phyloP scores from a whole-genome alignment of 1,140 invertebrate species.

The Meloidogyne floridensis region DNA sequence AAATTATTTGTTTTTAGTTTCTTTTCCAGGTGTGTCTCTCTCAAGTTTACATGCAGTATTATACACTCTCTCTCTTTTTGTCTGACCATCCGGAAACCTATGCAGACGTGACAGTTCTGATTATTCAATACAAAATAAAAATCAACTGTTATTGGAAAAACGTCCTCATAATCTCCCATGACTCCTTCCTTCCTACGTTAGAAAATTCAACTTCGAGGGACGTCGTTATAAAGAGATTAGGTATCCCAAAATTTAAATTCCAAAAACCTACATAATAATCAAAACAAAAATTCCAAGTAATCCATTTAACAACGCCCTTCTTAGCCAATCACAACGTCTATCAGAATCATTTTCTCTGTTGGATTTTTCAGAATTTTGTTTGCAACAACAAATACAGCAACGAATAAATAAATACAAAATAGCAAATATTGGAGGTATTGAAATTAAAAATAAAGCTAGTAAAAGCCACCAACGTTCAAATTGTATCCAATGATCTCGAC shows the following conservation, averaged over 20 bases:
- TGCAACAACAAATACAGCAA: slow-evolving; percentile 51
- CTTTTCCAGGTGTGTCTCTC: not conserved
- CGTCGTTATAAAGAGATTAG: no score
- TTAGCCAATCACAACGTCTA: slow-evolving; percentile 51
- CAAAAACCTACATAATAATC: slow-evolving; percentile 54
- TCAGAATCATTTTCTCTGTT: slow-evolving; percentile 43
- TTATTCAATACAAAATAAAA: no score
- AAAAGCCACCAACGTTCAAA: slow-evolving; percentile 57
- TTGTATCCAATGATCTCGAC: slow-evolving; percentile 43
- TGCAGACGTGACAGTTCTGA: no score
- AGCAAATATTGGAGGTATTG: slow-evolving; percentile 45
- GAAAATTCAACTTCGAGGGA: no score
- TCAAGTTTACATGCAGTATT: not conserved
- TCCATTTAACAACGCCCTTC: slow-evolving; percentile 51
- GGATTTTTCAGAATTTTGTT: slow-evolving; percentile 7
- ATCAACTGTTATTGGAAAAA: no score
- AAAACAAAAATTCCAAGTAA: slow-evolving; percentile 51
- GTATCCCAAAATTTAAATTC: no score
- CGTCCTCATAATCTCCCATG: no score
- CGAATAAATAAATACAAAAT: slow-evolving; percentile 54
- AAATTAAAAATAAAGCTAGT: slow-evolving; percentile 34
- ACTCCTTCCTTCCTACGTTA: no score
- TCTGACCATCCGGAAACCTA: not conserved
- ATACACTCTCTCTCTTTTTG: not conserved
- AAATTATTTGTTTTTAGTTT: slow-evolving; percentile 21